Evolutionary conservation across 2,797 vertebrate species (phyloP).

Genomic region (Alauda arvensis): DNA sequence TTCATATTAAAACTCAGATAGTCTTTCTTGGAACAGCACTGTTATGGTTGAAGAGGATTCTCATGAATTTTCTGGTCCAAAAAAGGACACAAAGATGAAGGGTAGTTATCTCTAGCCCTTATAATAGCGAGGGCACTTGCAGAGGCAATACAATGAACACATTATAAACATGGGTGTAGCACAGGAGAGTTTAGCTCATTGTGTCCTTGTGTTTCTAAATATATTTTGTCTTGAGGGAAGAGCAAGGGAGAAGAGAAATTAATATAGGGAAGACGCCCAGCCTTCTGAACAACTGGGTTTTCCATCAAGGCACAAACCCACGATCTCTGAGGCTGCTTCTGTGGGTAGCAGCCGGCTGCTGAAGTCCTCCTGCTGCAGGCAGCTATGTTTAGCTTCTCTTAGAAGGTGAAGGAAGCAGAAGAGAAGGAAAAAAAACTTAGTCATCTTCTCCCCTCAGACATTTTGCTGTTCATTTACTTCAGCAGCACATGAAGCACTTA

Average conservation of each 20-base stretch:
- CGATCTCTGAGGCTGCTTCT: not conserved
- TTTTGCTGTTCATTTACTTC: slow-evolving; percentile 30
- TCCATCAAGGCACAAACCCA: not conserved
- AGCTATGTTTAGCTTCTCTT: slow-evolving; percentile 20
- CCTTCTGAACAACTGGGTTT: not conserved
- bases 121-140: not conserved
- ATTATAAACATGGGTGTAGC: slow-evolving; percentile 28
- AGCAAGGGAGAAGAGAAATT: not conserved
- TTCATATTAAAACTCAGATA: not conserved
- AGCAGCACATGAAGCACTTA: slow-evolving; percentile 18
- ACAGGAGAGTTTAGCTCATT: slow-evolving; percentile 1
- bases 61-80: not conserved
- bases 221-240: not conserved
- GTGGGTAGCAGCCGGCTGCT: not conserved
- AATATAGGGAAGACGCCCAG: not conserved
- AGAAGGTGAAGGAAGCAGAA: slow-evolving; percentile 24
- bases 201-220: not conserved
- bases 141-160: slow-evolving; percentile 10
- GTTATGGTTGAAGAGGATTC: not conserved
- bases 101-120: not conserved
- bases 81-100: slow-evolving; percentile 4
- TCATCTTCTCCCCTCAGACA: slow-evolving; percentile 32
- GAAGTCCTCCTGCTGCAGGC: not conserved
- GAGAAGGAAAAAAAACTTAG: slow-evolving; percentile 29
- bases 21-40: not conserved